Evolutionary conservation across 2,797 vertebrate species (phyloP), one percentile per base, ranked within the genome.

Genomic region (Pachyuromys duprasi): DNA sequence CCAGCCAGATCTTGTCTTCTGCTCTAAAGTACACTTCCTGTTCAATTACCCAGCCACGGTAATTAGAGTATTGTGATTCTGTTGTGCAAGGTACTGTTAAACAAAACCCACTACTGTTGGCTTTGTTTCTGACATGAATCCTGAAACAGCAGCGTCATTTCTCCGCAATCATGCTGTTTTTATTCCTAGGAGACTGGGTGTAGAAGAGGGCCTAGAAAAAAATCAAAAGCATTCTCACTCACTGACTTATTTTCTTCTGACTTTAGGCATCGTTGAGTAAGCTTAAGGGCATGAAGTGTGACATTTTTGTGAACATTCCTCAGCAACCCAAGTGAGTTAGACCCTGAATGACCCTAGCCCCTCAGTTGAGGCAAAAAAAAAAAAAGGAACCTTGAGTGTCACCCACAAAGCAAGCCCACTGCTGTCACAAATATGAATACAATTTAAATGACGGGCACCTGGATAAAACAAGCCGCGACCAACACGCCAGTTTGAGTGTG

Each of bases 21-120:
- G 62, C 28, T 67, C 6, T 89, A 84, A 87, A 78, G 69, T 42
- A 92, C 94, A 95, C 60, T 72, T 79, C 45, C 55, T 91, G 53
- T 15, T 60, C 62, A 63, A 49, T 83, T 60, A 65, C 18, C 8
- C 5, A 69, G 72, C 18, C 55, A 95, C 2, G 65, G 24, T 55
- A 90, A 42, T 86, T 89, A 65, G 72, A 78, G 8, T 26, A 63
- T 5, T 0, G 42, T 65, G 57, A 55, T 31, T 87, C 69, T 72
- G n/a, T 8, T 92, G 92, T 53, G 18, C 42, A 93, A 95, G 83
- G 33, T 33, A 83, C 42, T 84, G 22, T 72, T 80, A 69, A 83
- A 60, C 14, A 89, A 87, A 91, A 57, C 36, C 74, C 70, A 26
- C 6, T 53, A 36, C 24, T 57, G 60, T 70, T 57, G 70, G 45